A percentile compares a stretch with the other conserved stretches of the same genome.
Evolutionary conservation across 2,113 vertebrate species (phyloP).

Genomic region (Thermophis baileyi): DNA sequence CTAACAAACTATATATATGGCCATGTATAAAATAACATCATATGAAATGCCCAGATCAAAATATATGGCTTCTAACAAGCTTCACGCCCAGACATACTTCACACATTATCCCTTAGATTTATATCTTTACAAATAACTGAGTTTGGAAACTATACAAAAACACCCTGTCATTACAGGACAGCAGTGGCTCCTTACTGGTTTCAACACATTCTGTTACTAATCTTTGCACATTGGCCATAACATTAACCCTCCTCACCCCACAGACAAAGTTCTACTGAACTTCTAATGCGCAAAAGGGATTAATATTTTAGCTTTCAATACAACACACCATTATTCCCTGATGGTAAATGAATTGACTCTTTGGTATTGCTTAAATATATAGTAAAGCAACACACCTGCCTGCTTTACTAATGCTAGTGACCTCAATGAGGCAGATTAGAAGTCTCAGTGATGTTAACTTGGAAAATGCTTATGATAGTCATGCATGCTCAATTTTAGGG

Average conservation of each 20-base stretch:
- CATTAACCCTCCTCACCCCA: neutral
- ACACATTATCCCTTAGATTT: neutral
- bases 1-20: neutral
- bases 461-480: neutral
- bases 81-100: neutral
- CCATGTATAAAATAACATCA: neutral
- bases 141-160: neutral
- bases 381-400: neutral
- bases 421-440: neutral
- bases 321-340: neutral
- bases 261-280: neutral
- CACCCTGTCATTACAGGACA: neutral
- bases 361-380: neutral
- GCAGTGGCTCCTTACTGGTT: neutral
- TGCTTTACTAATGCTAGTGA: neutral
- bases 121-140: neutral
- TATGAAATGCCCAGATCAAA: neutral
- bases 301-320: neutral
- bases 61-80: neutral
- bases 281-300: neutral
- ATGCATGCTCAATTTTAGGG: neutral
- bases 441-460: neutral
- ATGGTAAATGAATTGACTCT: neutral
- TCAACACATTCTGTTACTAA: neutral
- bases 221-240: neutral